A percentile compares a stretch with the other conserved stretches of the same genome.
Conservation (phyloP, 2,888 invertebrate species). For the Cepaea hortensis region DNA sequence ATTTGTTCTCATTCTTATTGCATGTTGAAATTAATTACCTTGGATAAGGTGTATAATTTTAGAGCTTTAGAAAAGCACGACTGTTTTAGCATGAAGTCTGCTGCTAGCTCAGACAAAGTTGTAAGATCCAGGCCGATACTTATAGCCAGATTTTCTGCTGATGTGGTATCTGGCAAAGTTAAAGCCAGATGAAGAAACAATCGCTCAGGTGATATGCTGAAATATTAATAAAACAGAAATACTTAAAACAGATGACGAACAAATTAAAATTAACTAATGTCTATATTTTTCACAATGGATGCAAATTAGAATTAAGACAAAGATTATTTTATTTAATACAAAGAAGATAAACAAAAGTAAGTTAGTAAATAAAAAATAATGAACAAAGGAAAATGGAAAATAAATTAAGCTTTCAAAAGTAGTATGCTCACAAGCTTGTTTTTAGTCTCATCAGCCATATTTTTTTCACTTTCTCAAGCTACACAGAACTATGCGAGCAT, state of each 20-base stretch:
- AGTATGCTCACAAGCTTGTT: background rate
- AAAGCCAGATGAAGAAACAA: slow-evolving; percentile 81
- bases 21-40: slow-evolving; percentile 77
- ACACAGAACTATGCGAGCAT: background rate
- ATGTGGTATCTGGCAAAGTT: slow-evolving; percentile 79
- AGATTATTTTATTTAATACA: background rate
- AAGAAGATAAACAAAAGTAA: background rate
- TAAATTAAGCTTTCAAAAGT: background rate
- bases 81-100: slow-evolving; percentile 86
- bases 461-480: too few relatives aligned
- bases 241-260: background rate
- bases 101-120: slow-evolving; percentile 85
- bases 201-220: slow-evolving; percentile 69
- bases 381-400: background rate
- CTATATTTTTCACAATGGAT: background rate
- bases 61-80: slow-evolving; percentile 87
- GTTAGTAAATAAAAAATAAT: background rate
- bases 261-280: background rate
- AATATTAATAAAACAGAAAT: slow-evolving; percentile 18
- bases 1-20: background rate
- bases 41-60: slow-evolving; percentile 87
- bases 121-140: slow-evolving; percentile 81
- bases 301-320: background rate
- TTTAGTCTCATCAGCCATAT: background rate
- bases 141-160: slow-evolving; percentile 80